Base-by-base conservation (phyloP, 1,140 invertebrate species). In the Leptonema lineaticorne region DNA sequence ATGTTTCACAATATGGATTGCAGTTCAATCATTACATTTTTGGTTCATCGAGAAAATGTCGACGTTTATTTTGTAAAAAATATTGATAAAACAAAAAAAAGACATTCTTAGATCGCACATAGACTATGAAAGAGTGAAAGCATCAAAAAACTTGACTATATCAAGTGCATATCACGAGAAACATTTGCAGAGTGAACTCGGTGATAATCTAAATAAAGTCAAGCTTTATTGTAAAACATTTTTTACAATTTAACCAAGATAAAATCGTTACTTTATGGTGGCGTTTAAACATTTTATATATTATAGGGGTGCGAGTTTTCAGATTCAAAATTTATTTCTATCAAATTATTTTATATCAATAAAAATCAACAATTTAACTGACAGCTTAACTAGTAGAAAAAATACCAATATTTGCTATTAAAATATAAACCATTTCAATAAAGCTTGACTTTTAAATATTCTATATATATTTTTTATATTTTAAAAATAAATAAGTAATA, bases 111-210 rank as follows among this genome's bases (percentile, higher is more conserved):
- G 18, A 63, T 8, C 24, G 33, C 29, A 45, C 11, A 11, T 5
- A 22, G 20, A 20, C 22, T 53, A 53, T 20, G n/a, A 53, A 53
- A 41, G 37, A 41, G 37, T 41, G 37, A 41, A 41, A 41, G 37
- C 37, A 64, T 65, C 65, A 57, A 18, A 62, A 67, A 60, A 70
- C 46, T 63, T 57, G 26, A 63, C 27, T 60, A 67, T 33, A 41
- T 62, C 30, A 20, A 64, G 71, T 56, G 33, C 58, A 71, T 60
- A 64, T 69, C 64, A 60, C 53, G 68, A 72, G 71, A 69, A 72
- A 72, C 68, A 69, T 72, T 69, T 72, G 71, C 71, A 69, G 63
- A 50, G 64, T 69, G 68, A 72, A 72, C 46, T 68, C 20, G 56
- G 64, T 72, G 67, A 72, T 71, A 58, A 64, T 48, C 48, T 58